These are phyloP conservation scores for Chiloscyllium plagiosum DNA, from an alignment of 2,113 vertebrate genomes.

Conservation along the genomic window DNA sequence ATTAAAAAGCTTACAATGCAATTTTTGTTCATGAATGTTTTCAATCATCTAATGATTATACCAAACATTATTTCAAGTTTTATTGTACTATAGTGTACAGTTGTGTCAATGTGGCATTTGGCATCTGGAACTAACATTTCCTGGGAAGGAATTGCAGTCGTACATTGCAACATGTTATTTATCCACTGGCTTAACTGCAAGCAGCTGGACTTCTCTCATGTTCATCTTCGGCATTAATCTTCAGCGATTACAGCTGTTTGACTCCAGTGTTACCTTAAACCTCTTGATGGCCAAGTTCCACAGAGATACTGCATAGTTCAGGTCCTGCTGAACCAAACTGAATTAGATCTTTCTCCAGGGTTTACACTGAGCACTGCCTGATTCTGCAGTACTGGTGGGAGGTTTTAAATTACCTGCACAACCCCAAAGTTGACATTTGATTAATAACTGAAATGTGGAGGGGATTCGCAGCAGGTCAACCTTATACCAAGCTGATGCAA, in stretches of 20 bases:
- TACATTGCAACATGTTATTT: background rate
- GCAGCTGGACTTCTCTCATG: background rate
- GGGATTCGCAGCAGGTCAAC: background rate
- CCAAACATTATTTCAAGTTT: background rate
- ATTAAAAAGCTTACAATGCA: background rate
- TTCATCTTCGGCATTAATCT: background rate
- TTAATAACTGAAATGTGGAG: conserved; percentile 7
- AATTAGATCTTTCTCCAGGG: background rate
- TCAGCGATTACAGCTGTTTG: background rate
- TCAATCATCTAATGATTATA: background rate
- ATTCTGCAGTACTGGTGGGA: background rate
- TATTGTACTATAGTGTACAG: background rate
- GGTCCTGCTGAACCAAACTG: background rate
- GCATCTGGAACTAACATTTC: background rate
- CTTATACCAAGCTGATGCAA: background rate
- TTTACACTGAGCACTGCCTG: background rate
- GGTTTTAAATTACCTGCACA: background rate
- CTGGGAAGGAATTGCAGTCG: background rate
- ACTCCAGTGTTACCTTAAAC: background rate
- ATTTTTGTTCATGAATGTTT: background rate
- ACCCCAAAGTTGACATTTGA: background rate
- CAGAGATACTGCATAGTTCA: background rate
- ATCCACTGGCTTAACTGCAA: background rate
- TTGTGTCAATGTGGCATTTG: background rate
- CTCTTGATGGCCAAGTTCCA: background rate